Percentiles rank a stretch among this genome's conserved stretches.
Evolutionary conservation across 37 sponge, comb jelly and placozoan species (phyloP).

Genomic region (Aplysina aerophoba): DNA sequence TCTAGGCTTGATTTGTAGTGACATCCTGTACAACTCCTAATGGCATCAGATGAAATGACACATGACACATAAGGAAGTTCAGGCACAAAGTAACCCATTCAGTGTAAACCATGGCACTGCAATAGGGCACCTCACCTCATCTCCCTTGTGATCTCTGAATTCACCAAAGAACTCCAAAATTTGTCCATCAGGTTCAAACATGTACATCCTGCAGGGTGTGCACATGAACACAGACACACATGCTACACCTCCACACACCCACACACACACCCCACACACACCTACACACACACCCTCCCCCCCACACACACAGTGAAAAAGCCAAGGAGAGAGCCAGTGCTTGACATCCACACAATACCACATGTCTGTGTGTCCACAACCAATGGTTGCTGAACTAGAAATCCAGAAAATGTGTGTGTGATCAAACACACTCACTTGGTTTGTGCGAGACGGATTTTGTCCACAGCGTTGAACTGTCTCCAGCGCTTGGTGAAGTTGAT

Average conservation of each 20-base stretch:
- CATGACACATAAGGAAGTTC: no score
- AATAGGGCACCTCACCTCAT: not conserved
- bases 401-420: not conserved
- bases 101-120: no score
- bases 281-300: not conserved
- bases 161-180: slow-evolving; percentile 29
- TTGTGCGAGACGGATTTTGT: slow-evolving; percentile 37
- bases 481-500: slow-evolving; percentile 55
- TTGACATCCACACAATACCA: not conserved
- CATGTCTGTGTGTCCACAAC: no score
- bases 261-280: no score
- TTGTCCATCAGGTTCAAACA: slow-evolving; percentile 18
- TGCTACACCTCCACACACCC: no score
- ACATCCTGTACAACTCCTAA: slow-evolving; percentile 21
- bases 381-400: no score
- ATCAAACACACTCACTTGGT: slow-evolving; percentile 18
- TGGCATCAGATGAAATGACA: no score
- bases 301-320: not conserved
- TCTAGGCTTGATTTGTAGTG: slow-evolving; percentile 27
- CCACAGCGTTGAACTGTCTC: slow-evolving; percentile 46
- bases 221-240: not conserved
- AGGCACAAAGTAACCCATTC: no score
- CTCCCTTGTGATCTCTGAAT: slow-evolving; percentile 19
- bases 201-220: not conserved
- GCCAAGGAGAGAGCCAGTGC: not conserved